These are phyloP conservation scores for Balearica regulorum DNA, from an alignment of 2,797 vertebrate genomes.

Conservation along the genomic window DNA sequence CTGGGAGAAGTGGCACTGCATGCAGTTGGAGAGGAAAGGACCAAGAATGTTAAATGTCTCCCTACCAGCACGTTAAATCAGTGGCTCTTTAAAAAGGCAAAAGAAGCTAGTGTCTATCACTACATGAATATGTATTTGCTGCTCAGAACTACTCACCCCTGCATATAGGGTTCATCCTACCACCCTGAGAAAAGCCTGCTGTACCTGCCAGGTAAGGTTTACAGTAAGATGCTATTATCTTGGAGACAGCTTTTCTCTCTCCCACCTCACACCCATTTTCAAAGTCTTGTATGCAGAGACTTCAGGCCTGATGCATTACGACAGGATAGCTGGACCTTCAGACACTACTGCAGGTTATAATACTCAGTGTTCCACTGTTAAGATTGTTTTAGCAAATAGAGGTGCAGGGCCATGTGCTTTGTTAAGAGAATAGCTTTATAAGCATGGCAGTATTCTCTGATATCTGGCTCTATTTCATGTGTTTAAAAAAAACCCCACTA, in stretches of 20 bases:
- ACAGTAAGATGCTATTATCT: neutral
- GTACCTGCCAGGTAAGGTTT: neutral
- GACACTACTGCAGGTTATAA: neutral
- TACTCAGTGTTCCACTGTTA: neutral
- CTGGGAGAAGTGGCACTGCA: neutral
- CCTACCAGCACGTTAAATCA: neutral
- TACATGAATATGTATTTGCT: neutral
- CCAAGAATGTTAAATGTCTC: neutral
- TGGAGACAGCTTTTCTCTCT: neutral
- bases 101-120: neutral
- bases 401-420: neutral
- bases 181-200: neutral
- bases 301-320: neutral
- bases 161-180: neutral
- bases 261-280: neutral
- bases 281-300: neutral
- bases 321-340: neutral
- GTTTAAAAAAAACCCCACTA: neutral
- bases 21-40: neutral
- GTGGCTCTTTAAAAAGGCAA: neutral
- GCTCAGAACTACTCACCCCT: neutral
- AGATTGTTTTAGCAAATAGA: neutral
- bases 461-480: neutral
- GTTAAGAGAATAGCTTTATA: neutral
- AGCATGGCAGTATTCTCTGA: neutral